phyloP scores from a whole-genome alignment of 2,797 vertebrate genomes.

The Argya squamiceps region DNA sequence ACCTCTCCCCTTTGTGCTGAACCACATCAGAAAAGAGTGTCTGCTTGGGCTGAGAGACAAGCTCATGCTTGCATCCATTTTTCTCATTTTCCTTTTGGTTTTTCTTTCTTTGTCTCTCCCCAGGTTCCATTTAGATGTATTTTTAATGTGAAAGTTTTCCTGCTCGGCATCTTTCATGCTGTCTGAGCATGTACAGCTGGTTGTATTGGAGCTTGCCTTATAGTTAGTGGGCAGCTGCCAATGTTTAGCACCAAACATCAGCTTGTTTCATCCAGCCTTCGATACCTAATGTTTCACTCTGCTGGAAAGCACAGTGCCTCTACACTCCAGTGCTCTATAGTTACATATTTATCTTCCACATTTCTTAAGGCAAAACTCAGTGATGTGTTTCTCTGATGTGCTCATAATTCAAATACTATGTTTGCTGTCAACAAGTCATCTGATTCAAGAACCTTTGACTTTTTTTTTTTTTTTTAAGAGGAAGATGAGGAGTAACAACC shows the following conservation, averaged over 20 bases:
- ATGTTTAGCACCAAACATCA: neutral
- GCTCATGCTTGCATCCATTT: neutral
- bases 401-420: neutral
- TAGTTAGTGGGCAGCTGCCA: neutral
- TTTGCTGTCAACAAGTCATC: slow-evolving; percentile 26
- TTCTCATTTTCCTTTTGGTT: neutral
- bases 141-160: neutral
- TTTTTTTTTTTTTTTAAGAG: neutral
- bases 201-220: neutral
- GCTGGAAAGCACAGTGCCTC: neutral
- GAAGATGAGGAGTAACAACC: neutral
- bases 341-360: slow-evolving; percentile 13
- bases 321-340: neutral
- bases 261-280: neutral
- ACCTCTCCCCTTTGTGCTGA: neutral
- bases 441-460: neutral
- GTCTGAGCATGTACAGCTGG: neutral
- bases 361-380: slow-evolving; percentile 1
- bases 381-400: neutral
- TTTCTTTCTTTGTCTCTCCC: neutral
- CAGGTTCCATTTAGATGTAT: neutral
- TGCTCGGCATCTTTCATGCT: neutral
- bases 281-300: neutral
- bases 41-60: neutral
- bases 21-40: neutral